Conservation (phyloP, 1,140 invertebrate species). For the Hydropsyche tenuis region DNA sequence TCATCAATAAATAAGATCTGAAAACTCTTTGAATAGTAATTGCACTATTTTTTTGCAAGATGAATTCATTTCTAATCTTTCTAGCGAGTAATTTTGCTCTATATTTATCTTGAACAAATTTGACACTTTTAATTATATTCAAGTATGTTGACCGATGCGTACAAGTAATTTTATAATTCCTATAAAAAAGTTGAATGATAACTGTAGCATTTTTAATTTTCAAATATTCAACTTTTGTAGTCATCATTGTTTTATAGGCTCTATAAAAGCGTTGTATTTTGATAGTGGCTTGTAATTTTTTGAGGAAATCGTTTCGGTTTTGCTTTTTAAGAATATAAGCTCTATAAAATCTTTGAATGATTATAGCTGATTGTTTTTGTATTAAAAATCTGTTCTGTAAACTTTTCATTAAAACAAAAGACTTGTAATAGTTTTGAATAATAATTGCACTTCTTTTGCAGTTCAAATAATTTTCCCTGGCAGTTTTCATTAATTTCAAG, state of each 20-base stretch:
- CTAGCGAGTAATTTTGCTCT: background rate
- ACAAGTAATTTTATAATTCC: slow-evolving; percentile 50
- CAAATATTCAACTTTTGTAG: slow-evolving; percentile 46
- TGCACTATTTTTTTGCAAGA: slow-evolving; percentile 6
- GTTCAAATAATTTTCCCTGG: slow-evolving; percentile 42
- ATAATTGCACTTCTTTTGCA: slow-evolving; percentile 36
- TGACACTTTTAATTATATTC: slow-evolving; percentile 20
- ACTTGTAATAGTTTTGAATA: slow-evolving; percentile 53
- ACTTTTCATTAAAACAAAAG: slow-evolving; percentile 39
- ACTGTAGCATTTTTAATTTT: slow-evolving; percentile 44
- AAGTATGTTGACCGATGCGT: slow-evolving; percentile 36
- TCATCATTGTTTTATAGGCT: slow-evolving; percentile 31
- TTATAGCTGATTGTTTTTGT: slow-evolving; percentile 46
- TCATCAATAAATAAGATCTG: slow-evolving; percentile 50
- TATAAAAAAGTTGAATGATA: slow-evolving; percentile 50
- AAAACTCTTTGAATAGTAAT: slow-evolving; percentile 57
- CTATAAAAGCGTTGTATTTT: background rate
- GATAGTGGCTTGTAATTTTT: background rate
- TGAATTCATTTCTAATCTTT: background rate
- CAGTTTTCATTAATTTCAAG: background rate
- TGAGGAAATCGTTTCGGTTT: background rate
- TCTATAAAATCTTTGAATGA: slow-evolving; percentile 51
- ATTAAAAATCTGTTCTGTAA: slow-evolving; percentile 47
- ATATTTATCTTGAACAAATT: background rate
- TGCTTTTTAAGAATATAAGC: background rate